A percentile compares a stretch with the other conserved stretches of the same genome.
phyloP scores from a whole-genome alignment of 2,113 vertebrate genomes.

The Globicephala melas region DNA sequence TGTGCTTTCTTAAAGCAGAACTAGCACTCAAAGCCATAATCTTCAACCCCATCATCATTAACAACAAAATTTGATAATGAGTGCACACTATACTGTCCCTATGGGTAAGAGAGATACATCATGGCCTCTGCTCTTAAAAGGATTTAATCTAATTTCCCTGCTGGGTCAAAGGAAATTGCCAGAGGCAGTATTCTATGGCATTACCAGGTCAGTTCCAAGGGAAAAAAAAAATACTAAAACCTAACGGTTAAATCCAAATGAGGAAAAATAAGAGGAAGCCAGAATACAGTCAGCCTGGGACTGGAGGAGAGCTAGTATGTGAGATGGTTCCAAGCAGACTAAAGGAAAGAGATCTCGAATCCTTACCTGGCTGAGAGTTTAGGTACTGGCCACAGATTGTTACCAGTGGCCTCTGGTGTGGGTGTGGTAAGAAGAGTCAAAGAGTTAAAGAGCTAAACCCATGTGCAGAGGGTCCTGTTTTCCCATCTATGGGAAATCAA shows the following conservation, averaged over 20 bases:
- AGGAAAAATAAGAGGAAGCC: background rate
- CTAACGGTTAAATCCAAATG: slow-evolving; percentile 15
- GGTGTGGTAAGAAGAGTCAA: background rate
- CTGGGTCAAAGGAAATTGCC: background rate
- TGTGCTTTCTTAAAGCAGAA: background rate
- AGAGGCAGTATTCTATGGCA: background rate
- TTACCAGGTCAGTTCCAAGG: slow-evolving; percentile 9
- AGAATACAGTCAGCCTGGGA: background rate
- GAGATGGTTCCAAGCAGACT: background rate
- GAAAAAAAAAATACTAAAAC: background rate
- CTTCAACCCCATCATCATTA: background rate
- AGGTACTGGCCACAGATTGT: background rate
- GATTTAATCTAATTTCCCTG: slow-evolving; percentile 25
- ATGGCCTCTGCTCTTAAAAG: background rate
- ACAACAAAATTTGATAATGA: background rate
- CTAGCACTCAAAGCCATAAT: background rate
- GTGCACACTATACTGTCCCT: background rate
- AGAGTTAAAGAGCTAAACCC: background rate
- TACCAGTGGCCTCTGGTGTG: background rate
- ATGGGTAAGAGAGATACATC: background rate
- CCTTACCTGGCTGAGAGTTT: background rate
- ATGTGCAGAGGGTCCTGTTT: background rate
- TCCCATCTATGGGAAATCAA: background rate
- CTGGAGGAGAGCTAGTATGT: background rate
- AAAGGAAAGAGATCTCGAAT: background rate